Base-by-base conservation (phyloP, 2,797 vertebrate species). In the Melanotaenia maccullochi region DNA sequence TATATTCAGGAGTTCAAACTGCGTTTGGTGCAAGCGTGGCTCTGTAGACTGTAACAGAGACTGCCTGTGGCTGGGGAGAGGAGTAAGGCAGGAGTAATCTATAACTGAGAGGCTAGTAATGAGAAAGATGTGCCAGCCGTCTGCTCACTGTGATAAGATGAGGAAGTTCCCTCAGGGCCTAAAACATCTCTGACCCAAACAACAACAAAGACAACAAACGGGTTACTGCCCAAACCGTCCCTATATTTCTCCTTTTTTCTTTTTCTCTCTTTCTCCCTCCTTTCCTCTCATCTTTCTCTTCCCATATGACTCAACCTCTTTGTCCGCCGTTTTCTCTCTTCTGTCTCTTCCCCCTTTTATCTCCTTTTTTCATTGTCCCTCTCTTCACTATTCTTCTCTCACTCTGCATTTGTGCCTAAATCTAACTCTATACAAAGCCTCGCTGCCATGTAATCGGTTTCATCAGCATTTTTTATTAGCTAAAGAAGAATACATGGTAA, bases 391-490 rank as follows among this genome's bases (percentile, higher is more conserved):
- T 70, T 84, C 73, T 84, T 82, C 76, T 69, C 76, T 77, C 74
- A 30, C 81, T 78, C 80, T 79, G 57, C 69, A 75, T 80, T 84
- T 58, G 63, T 69, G 75, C 72, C 89, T 83, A 87, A 86, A 90
- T 84, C 76, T 82, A 82, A 69, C 75, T 78, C 80, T 65, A 40
- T 64, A 90, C 86, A 90, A 90, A 89, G 87, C 87, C 65, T 60
- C 0, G 71, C 87, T 82, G 86, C 90, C 85, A 85, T 93, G 90
- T 93, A 94, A 95, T 95, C 94, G 82, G 87, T 93, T 94, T 93
- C 91, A 95, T 93, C 93, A 93, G 89, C 89, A 81, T 89, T 94
- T 94, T 94, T 93, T 94, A 94, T 95, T 93, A 95, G 91, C 90
- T 86, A 81, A 91, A 93, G 90, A 92, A 94, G 93, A 94, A 94